Base-by-base conservation (phyloP, 2,888 invertebrate genomes). In the Pasiphila rectangulata region DNA sequence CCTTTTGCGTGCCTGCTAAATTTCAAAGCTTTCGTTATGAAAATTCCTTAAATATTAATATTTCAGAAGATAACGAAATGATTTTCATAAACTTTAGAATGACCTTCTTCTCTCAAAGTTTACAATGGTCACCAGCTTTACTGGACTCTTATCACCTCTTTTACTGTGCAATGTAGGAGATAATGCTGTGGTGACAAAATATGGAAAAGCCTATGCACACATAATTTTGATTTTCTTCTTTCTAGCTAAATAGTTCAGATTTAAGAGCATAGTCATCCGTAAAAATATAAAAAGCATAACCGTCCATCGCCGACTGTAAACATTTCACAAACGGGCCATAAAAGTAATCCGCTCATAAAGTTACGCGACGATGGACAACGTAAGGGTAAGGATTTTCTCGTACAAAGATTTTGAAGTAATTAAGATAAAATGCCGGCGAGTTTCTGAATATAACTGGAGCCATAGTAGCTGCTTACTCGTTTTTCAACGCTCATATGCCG, bases 301-400 rank as follows among this genome's bases (percentile, higher is more conserved):
- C 61, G 68, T 64, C 72, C 77, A 75, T 79, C 74, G 68, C 69
- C 58, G 67, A 77, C 77, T 78, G 83, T 84, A 84, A 85, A 86
- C 85, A 87, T 85, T 82, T 83, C 80, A 75, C 78, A 81, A 86
- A 83, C 79, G 80, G 74, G 72, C 76, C 82, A 84, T 88, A 86
- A 88, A 87, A 87, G 84, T 88, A 88, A 87, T 88, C 86, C 82
- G 73, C 79, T 80, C 86, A 84, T 88, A 87, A 88, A 88, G 79
- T 84, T 81, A 79, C 82, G 79, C 84, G 79, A 82, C 83, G 85
- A 86, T 86, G 86, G 86, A 86, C 86, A 85, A 79, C 84, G 79
- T 79, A 82, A 85, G 87, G 86, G 85, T 81, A 79, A 73, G 85
- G 85, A 84, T 87, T 86, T 80, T 73, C 78, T 80, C 82, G 60